These are phyloP conservation scores for Oxyruncus cristatus DNA, from an alignment of 2,113 vertebrate species.

Conservation along the genomic window DNA sequence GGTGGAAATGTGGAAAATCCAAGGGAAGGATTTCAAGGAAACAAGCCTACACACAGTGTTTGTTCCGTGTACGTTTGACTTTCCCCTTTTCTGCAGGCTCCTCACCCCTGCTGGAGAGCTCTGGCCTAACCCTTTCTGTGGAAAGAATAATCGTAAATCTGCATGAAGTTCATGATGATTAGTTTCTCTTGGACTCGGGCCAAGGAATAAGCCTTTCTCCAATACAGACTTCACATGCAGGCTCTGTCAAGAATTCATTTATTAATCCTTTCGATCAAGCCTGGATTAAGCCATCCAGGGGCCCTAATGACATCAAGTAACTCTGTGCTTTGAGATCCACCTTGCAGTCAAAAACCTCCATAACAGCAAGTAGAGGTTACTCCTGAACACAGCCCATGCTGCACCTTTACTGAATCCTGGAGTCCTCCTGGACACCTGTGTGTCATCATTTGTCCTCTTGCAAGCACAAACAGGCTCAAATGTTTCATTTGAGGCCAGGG, in stretches of 20 bases:
- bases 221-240: conserved; percentile 65
- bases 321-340: background rate
- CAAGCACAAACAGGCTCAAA: background rate
- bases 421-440: background rate
- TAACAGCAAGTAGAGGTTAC: background rate
- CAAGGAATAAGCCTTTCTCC: conserved; percentile 73
- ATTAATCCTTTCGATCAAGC: conserved; percentile 73
- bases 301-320: background rate
- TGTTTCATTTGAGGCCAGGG: background rate
- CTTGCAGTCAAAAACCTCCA: background rate
- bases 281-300: conserved; percentile 61
- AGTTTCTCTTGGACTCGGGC: conserved; percentile 74
- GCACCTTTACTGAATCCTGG: background rate
- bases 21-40: background rate
- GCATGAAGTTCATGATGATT: conserved; percentile 75
- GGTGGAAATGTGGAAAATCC: background rate
- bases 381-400: background rate
- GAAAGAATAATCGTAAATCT: conserved; percentile 74
- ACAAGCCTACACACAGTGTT: background rate
- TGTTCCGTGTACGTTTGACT: background rate
- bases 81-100: background rate
- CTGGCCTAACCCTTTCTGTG: conserved; percentile 50
- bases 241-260: conserved; percentile 75
- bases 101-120: conserved; percentile 33
- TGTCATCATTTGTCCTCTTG: background rate